Conservation (phyloP, 2,113 vertebrate species). For the Maccullochella peelii region DNA sequence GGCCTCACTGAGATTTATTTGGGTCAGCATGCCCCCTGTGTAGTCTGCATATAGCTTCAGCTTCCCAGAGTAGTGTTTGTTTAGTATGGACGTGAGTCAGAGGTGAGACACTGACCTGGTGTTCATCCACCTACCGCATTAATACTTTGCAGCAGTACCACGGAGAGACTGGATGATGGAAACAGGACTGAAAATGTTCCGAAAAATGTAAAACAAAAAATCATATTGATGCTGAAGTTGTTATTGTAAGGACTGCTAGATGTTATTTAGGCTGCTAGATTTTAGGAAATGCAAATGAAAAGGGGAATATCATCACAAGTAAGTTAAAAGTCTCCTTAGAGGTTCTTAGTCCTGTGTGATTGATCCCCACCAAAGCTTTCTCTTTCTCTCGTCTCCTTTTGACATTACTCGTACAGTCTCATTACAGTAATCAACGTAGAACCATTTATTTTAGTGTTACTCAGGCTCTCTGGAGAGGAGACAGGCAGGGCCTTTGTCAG, state of each 20-base stretch:
- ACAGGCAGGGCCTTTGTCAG: not conserved
- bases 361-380: not conserved
- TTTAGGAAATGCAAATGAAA: not conserved
- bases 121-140: not conserved
- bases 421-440: not conserved
- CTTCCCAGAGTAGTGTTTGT: not conserved
- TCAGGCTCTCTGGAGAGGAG: not conserved
- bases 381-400: not conserved
- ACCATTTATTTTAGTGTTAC: not conserved
- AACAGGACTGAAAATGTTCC: not conserved
- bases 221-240: not conserved
- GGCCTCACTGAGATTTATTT: constrained; percentile 18
- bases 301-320: not conserved
- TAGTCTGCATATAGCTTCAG: constrained; percentile 17
- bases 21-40: constrained; percentile 17
- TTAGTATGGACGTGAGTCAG: constrained; percentile 8
- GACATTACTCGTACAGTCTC: not conserved
- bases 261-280: not conserved
- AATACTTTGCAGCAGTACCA: not conserved
- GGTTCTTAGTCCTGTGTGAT: not conserved
- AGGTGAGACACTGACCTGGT: constrained; percentile 16
- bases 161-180: not conserved
- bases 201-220: not conserved
- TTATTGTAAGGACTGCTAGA: not conserved
- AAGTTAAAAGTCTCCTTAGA: not conserved